Evolutionary conservation across 2,113 vertebrate genomes (phyloP), one percentile per base, ranked within the genome.

Genomic region (Chelonoidis abingdonii): DNA sequence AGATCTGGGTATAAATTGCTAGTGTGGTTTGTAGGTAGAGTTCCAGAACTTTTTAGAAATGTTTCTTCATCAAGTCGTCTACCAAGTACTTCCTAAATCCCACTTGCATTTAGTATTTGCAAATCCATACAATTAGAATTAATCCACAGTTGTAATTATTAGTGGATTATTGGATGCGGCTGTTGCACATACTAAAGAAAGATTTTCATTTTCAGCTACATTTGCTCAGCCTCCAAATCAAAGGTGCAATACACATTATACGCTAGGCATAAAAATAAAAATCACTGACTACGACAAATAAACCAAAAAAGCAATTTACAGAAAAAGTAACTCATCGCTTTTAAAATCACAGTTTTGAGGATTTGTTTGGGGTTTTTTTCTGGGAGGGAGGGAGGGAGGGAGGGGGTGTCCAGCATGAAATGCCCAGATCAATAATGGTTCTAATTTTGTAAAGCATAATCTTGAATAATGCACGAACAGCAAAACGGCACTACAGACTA

Each of bases 171-270:
- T 92, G 96, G 95, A 96, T 96, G 86, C 62, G 97, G 95, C 87
- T 96, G 88, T 86, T 91, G 87, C 87, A 54, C 83, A 88, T 87
- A 92, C 94, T 80, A 93, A 96, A 90, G 75, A 93, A 95, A 96
- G 94, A 94, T 84, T 84, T 97, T 97, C 75, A 96, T 98, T 98
- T 98, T 97, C 96, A 97, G 93, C 94, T 97, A 93, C 93, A 94
- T 97, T 97, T 97, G 83, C 94, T 97, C 93, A 85, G 92, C 93
- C 86, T 97, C 81, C 89, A 94, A 31, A n/a, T 94, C 96, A 97
- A 90, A 96, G 96, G 87, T 87, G 92, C 93, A 96, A 94, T 72
- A 94, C 85, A 90, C 90, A 85, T 93, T 96, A 94, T 92, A 83
- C 93, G 94, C 95, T 88, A 91, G 92, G 85, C 81, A 47, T 91